Percentiles rank a stretch among this genome's conserved stretches.
Conservation (phyloP, 2,113 vertebrate species). For the Spea multiplicata region DNA sequence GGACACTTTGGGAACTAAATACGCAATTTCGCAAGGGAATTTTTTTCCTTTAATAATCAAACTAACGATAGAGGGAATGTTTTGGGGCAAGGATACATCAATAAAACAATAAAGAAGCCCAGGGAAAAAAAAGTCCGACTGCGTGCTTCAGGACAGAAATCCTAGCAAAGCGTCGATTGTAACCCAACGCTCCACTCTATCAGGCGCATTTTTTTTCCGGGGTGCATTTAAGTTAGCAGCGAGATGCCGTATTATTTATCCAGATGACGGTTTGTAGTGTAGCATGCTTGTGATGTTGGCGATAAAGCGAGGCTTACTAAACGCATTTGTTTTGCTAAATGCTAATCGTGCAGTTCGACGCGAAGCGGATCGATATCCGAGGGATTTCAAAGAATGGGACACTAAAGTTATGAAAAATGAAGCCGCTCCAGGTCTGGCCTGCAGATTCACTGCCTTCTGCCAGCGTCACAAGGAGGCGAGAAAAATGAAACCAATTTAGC, state of each 20-base stretch:
- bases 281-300: slow-evolving; percentile 54
- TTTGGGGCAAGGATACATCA: too few relatives aligned
- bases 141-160: not conserved
- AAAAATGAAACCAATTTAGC: slow-evolving; percentile 87
- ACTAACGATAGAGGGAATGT: too few relatives aligned
- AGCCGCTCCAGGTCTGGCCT: slow-evolving; percentile 62
- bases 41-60: too few relatives aligned
- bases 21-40: too few relatives aligned
- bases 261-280: slow-evolving; percentile 49
- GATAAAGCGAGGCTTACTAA: slow-evolving; percentile 59
- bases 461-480: slow-evolving; percentile 65
- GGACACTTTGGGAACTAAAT: too few relatives aligned
- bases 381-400: slow-evolving; percentile 60
- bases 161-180: not conserved
- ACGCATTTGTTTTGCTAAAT: slow-evolving; percentile 57
- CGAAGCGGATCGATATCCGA: slow-evolving; percentile 55
- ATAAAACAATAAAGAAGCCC: too few relatives aligned
- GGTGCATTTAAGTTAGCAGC: not conserved
- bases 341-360: slow-evolving; percentile 55
- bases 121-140: too few relatives aligned
- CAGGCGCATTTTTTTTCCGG: slow-evolving; percentile 10
- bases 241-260: not conserved
- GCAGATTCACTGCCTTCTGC: slow-evolving; percentile 62
- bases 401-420: slow-evolving; percentile 63
- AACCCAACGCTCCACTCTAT: not conserved